A percentile compares a stretch with the other conserved stretches of the same genome.
These are phyloP conservation scores for Vanacampus margaritifer DNA, from an alignment of 2,113 vertebrate species.

Conservation along the genomic window DNA sequence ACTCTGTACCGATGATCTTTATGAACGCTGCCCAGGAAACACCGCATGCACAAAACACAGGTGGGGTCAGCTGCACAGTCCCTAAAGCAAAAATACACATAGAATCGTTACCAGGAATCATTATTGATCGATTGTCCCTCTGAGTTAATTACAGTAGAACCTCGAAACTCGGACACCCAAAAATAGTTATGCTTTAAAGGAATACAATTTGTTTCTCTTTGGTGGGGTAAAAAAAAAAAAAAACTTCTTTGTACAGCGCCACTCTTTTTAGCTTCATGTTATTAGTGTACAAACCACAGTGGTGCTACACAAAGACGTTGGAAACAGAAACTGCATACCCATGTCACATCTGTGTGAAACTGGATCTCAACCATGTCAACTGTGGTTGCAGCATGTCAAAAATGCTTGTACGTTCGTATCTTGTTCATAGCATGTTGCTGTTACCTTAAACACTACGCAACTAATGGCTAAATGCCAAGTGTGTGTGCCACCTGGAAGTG, in stretches of 20 bases:
- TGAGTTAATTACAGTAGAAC: not conserved
- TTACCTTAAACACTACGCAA: not conserved
- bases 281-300: too few species aligned
- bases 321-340: too few species aligned
- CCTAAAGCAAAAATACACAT: slow-evolving; percentile 58
- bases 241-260: too few species aligned
- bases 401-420: not conserved
- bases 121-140: not conserved
- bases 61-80: slow-evolving; percentile 97
- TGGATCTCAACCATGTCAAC: not conserved
- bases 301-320: too few species aligned
- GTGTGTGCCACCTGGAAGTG: too few species aligned
- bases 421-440: not conserved
- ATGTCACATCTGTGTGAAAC: not conserved
- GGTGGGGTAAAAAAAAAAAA: too few species aligned
- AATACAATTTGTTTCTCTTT: too few species aligned
- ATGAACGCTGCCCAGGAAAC: slow-evolving; percentile 93
- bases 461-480: not conserved
- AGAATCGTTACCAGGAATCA: not conserved
- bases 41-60: slow-evolving; percentile 97
- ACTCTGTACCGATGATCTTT: slow-evolving; percentile 96
- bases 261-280: too few species aligned
- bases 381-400: not conserved
- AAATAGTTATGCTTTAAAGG: too few species aligned
- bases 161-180: not conserved